Percentiles rank a stretch among this genome's conserved stretches.
phyloP scores from a whole-genome alignment of 2,797 vertebrate genomes.

The Sebastes taczanowskii region DNA sequence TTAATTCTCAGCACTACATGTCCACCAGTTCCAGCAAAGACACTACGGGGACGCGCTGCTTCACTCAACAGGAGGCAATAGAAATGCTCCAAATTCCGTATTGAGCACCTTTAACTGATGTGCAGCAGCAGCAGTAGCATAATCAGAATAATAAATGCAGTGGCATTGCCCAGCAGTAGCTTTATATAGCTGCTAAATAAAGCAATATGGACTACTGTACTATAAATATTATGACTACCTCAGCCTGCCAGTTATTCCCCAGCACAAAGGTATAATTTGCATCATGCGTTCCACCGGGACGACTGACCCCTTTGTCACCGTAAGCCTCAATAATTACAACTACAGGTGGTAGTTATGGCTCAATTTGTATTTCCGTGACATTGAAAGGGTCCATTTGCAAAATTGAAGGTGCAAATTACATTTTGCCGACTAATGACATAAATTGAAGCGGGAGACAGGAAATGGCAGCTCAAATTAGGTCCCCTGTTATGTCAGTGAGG shows the following conservation, averaged over 20 bases:
- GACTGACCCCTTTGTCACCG: conserved; percentile 45
- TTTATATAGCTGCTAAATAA: conserved; percentile 39
- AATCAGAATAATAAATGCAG: conserved; percentile 1
- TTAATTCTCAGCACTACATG: no score
- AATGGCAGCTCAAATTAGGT: conserved; percentile 29
- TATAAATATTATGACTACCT: conserved; percentile 21
- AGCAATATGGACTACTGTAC: neutral
- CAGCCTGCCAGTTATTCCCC: conserved; percentile 13
- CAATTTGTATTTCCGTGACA: conserved; percentile 45
- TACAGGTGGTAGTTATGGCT: conserved; percentile 41
- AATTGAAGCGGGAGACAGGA: conserved; percentile 10
- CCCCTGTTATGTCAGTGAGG: conserved; percentile 11
- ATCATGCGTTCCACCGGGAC: conserved; percentile 27
- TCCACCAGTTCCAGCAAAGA: no score
- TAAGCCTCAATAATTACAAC: conserved; percentile 51
- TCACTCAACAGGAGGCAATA: no score
- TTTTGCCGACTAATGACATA: conserved; percentile 36
- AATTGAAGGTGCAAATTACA: conserved; percentile 65
- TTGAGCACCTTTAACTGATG: neutral
- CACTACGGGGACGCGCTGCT: no score
- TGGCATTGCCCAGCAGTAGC: conserved; percentile 63
- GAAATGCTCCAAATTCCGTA: no score
- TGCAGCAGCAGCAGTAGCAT: neutral
- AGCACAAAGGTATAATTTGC: conserved; percentile 62
- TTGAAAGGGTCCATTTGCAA: conserved; percentile 47